These are phyloP conservation scores for Tamandua tetradactyla DNA, from an alignment of 2,797 vertebrate species.

Conservation along the genomic window DNA sequence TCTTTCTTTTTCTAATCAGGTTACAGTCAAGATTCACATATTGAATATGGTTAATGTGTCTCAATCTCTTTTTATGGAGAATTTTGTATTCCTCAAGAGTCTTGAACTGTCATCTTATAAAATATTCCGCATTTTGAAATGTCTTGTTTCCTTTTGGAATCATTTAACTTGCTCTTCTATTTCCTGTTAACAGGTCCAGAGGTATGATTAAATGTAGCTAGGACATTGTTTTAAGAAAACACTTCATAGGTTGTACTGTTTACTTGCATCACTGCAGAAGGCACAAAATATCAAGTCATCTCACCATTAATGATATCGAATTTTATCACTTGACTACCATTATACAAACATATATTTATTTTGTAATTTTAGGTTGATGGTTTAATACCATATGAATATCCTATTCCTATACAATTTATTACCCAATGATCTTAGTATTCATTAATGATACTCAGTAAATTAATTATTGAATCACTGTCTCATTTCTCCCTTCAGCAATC, in stretches of 20 bases:
- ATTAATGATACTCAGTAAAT: background rate
- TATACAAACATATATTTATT: background rate
- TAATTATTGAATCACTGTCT: background rate
- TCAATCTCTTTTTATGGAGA: background rate
- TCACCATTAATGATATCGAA: background rate
- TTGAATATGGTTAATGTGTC: background rate
- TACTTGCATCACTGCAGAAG: background rate
- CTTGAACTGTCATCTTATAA: background rate
- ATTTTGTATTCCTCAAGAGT: background rate
- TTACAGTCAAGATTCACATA: background rate
- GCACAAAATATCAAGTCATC: background rate
- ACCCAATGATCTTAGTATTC: background rate
- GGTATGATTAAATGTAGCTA: background rate
- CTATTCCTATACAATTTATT: background rate
- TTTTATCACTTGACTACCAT: background rate
- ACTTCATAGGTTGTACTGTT: background rate
- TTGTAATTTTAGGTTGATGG: background rate
- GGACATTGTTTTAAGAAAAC: background rate
- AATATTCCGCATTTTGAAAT: background rate
- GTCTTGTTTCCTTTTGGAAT: background rate
- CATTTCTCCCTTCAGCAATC: background rate
- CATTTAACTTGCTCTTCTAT: background rate
- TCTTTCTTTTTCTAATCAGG: background rate
- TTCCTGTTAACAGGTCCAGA: background rate
- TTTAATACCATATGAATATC: background rate